phyloP scores from a whole-genome alignment of 2,888 invertebrate species.

The Hypomecis punctinalis region DNA sequence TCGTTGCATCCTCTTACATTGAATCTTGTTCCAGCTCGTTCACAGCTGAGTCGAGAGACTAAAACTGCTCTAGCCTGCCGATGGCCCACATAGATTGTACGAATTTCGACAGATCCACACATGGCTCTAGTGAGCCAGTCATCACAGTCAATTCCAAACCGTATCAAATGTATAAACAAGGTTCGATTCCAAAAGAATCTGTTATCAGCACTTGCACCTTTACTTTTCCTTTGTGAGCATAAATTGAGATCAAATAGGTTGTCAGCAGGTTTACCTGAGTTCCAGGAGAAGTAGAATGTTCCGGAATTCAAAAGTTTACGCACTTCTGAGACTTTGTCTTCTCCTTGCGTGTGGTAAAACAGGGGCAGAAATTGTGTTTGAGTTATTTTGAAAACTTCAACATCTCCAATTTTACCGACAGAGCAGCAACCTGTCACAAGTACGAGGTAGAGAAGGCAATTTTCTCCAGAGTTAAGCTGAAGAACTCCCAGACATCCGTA shows the following conservation, averaged over 20 bases:
- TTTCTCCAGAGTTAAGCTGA: conserved; percentile 93
- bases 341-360: conserved; percentile 87
- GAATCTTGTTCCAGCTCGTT: conserved; percentile 98
- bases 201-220: conserved; percentile 93
- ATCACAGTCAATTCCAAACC: conserved; percentile 95
- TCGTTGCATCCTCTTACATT: conserved; percentile 99
- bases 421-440: conserved; percentile 98
- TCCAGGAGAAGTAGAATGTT: conserved; percentile 98
- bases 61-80: conserved; percentile 97
- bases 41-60: conserved; percentile 97
- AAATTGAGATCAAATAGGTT: conserved; percentile 95
- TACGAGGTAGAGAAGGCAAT: conserved; percentile 94
- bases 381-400: conserved; percentile 97
- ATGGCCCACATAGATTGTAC: conserved; percentile 99
- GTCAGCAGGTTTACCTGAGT: conserved; percentile 75
- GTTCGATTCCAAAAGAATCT: conserved; percentile 99
- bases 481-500: conserved; percentile 98
- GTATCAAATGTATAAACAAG: conserved; percentile 95
- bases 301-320: conserved; percentile 98
- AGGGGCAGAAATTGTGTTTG: conserved; percentile 96
- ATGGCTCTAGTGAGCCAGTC: conserved; percentile 97
- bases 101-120: conserved; percentile 98
- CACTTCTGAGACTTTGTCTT: conserved; percentile 86
- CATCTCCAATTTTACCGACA: conserved; percentile 97
- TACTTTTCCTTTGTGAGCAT: conserved; percentile 95